A percentile compares a stretch with the other conserved stretches of the same genome.
Evolutionary conservation across 2,888 invertebrate species (phyloP).

Genomic region (Leptothorax acervorum): DNA sequence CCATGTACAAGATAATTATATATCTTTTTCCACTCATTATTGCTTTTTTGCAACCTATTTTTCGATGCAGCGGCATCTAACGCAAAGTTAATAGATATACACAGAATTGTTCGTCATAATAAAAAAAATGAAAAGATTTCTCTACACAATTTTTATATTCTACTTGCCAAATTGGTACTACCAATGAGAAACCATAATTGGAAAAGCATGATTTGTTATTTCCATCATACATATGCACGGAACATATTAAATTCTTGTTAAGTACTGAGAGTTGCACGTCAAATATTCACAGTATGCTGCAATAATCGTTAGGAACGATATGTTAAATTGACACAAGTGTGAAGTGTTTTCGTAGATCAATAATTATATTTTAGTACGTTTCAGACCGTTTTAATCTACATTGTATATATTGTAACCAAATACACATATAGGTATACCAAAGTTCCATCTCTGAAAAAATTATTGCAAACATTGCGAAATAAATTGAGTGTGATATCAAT

Average conservation of each 20-base stretch:
- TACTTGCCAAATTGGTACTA: neutral
- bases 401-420: slow-evolving; percentile 10
- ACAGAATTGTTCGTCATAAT: neutral
- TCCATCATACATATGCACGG: neutral
- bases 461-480: neutral
- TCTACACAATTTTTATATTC: neutral
- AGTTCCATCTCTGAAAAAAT: neutral
- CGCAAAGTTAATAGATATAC: slow-evolving; percentile 24
- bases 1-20: slow-evolving; percentile 24
- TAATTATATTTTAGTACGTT: neutral
- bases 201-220: neutral
- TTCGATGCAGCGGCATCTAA: slow-evolving; percentile 11
- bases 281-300: slow-evolving; percentile 30
- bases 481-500: neutral
- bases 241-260: slow-evolving; percentile 23
- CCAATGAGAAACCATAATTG: slow-evolving; percentile 5
- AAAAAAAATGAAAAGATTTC: neutral
- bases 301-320: slow-evolving; percentile 3
- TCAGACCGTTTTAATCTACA: slow-evolving; percentile 16
- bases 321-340: slow-evolving; percentile 20
- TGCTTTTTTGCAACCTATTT: neutral
- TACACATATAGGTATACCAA: neutral
- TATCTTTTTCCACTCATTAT: neutral
- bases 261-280: neutral
- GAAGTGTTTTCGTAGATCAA: slow-evolving; percentile 19